phyloP scores from a whole-genome alignment of 2,113 vertebrate species.

The Nanorana parkeri region DNA sequence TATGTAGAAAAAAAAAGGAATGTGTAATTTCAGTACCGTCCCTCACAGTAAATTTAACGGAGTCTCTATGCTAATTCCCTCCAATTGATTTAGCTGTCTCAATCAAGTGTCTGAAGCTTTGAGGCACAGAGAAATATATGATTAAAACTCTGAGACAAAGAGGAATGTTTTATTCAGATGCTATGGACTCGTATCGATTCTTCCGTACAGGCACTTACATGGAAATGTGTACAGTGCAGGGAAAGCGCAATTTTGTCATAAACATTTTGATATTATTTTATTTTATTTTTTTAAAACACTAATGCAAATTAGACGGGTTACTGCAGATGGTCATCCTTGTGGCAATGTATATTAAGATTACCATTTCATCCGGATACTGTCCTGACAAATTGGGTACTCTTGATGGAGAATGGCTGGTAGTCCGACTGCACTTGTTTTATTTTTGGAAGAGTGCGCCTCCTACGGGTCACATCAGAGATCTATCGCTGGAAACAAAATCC shows the following conservation, averaged over 20 bases:
- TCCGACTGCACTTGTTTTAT: background rate
- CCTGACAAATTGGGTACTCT: background rate
- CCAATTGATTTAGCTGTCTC: constrained; percentile 62
- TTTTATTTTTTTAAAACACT: constrained; percentile 64
- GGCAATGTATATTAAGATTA: constrained; percentile 59
- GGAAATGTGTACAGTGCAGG: constrained; percentile 61
- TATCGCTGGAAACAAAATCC: constrained; percentile 1
- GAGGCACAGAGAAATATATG: constrained; percentile 57
- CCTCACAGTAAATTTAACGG: constrained; percentile 53
- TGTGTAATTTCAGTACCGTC: constrained; percentile 10
- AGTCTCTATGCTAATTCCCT: constrained; percentile 63
- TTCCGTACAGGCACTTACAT: constrained; percentile 63
- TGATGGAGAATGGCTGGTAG: background rate
- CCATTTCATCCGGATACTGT: constrained; percentile 25
- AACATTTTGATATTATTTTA: constrained; percentile 59
- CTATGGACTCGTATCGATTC: constrained; percentile 63
- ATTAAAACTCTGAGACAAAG: constrained; percentile 57
- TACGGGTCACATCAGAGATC: constrained; percentile 52
- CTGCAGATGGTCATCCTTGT: constrained; percentile 52
- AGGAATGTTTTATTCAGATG: constrained; percentile 62
- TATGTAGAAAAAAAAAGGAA: background rate
- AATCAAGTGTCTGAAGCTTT: constrained; percentile 57
- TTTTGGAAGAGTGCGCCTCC: constrained; percentile 55
- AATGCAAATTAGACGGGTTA: constrained; percentile 59
- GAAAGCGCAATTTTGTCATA: constrained; percentile 54